Conservation (phyloP, 2,888 invertebrate genomes). For the Drosophila demipolita region DNA sequence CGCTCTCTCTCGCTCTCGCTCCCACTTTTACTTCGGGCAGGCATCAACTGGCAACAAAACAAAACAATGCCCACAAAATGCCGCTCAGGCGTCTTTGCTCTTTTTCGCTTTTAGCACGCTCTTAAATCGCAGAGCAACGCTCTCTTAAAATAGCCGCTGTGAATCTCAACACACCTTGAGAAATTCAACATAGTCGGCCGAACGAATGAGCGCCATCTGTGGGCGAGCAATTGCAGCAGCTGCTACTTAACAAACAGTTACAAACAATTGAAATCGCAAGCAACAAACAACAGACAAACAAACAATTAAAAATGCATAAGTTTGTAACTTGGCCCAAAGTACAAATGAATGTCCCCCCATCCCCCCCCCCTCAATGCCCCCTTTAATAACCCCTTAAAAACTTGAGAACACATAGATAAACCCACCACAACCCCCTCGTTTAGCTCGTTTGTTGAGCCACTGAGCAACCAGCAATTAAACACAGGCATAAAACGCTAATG, state of each 20-base stretch:
- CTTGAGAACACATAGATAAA: neutral
- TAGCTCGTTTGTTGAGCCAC: slow-evolving; percentile 47
- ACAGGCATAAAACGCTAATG: slow-evolving; percentile 57
- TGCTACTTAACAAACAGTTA: slow-evolving; percentile 29
- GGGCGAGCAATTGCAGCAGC: neutral
- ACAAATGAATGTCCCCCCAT: neutral
- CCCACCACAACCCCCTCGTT: neutral
- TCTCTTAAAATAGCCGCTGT: slow-evolving; percentile 1
- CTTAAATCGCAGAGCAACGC: slow-evolving; percentile 3
- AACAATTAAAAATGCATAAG: neutral
- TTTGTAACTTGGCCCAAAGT: neutral
- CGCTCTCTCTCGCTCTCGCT: neutral
- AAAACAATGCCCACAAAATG: slow-evolving; percentile 30
- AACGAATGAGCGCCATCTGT: slow-evolving; percentile 36
- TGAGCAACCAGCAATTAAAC: slow-evolving; percentile 53
- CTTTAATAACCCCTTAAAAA: neutral
- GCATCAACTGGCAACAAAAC: slow-evolving; percentile 31
- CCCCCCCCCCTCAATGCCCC: neutral
- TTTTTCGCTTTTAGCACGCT: neutral
- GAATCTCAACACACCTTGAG: slow-evolving; percentile 16
- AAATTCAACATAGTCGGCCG: slow-evolving; percentile 15
- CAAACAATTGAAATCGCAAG: slow-evolving; percentile 12
- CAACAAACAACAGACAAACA: neutral
- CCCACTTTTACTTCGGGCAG: neutral
- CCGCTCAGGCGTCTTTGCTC: slow-evolving; percentile 10